A percentile compares a stretch with the other conserved stretches of the same genome.
These are phyloP conservation scores for Tor tambroides DNA, from an alignment of 2,113 vertebrate species.

Conservation along the genomic window DNA sequence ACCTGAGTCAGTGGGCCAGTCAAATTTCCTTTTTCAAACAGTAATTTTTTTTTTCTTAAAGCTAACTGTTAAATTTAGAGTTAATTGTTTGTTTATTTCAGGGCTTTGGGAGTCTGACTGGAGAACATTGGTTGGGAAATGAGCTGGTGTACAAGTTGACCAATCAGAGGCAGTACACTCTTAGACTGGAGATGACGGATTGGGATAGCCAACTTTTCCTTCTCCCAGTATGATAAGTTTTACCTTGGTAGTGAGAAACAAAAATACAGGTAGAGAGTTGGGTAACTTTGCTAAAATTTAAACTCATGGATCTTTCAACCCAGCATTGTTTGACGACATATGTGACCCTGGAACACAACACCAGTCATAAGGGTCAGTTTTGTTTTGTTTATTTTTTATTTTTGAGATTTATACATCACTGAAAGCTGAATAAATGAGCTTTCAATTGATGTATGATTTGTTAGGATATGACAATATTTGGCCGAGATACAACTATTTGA, in stretches of 20 bases:
- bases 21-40: too few species aligned
- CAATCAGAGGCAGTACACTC: conserved; percentile 86
- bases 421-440: too few species aligned
- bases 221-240: conserved; percentile 92
- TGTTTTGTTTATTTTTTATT: too few species aligned
- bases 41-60: too few species aligned
- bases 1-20: too few species aligned
- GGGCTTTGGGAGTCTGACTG: conserved; percentile 90
- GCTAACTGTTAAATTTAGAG: too few species aligned
- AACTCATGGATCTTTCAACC: background rate
- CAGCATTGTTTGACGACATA: background rate
- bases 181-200: conserved; percentile 91
- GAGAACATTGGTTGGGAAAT: conserved; percentile 94
- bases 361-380: too few species aligned
- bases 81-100: conserved; percentile 67
- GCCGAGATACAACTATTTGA: too few species aligned
- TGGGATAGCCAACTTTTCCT: conserved; percentile 91
- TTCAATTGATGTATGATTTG: too few species aligned
- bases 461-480: too few species aligned
- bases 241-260: conserved; percentile 94
- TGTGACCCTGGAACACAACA: too few species aligned
- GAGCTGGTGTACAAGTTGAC: conserved; percentile 90
- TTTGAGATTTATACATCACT: too few species aligned
- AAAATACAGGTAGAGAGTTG: conserved; percentile 86
- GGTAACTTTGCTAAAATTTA: background rate